Conservation (phyloP, 2,888 invertebrate species). For the Leptinotarsa rubiginosa region DNA sequence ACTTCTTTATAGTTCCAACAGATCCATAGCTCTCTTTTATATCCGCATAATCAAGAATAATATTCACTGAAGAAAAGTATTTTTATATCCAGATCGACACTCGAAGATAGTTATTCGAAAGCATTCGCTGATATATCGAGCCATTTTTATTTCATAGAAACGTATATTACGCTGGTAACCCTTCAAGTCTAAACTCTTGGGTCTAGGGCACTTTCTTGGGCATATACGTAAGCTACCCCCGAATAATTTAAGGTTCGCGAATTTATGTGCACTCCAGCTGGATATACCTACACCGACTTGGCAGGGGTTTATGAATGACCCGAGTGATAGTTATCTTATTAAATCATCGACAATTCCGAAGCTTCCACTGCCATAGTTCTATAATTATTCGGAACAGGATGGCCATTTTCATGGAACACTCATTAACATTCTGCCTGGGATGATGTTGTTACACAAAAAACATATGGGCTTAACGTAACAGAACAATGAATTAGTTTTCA, state of each 20-base stretch:
- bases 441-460: too few species aligned
- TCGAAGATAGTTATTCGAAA: background rate
- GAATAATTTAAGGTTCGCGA: conserved; percentile 6
- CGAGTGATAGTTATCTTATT: conserved; percentile 4
- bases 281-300: background rate
- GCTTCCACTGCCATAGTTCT: background rate
- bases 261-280: conserved; percentile 5
- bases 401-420: background rate
- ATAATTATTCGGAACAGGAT: background rate
- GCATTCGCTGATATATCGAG: background rate
- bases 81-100: background rate
- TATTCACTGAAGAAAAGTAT: background rate
- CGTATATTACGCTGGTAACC: conserved; percentile 6
- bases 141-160: background rate
- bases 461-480: too few species aligned
- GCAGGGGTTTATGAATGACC: conserved; percentile 11
- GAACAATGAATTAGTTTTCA: too few species aligned
- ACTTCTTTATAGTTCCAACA: background rate
- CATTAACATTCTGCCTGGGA: too few species aligned
- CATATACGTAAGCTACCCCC: background rate
- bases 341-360: conserved; percentile 7
- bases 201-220: background rate
- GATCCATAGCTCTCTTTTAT: background rate
- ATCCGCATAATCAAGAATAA: background rate
- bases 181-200: conserved; percentile 12